phyloP scores from a whole-genome alignment of 2,888 invertebrate species.

The Calliphora vomitoria region DNA sequence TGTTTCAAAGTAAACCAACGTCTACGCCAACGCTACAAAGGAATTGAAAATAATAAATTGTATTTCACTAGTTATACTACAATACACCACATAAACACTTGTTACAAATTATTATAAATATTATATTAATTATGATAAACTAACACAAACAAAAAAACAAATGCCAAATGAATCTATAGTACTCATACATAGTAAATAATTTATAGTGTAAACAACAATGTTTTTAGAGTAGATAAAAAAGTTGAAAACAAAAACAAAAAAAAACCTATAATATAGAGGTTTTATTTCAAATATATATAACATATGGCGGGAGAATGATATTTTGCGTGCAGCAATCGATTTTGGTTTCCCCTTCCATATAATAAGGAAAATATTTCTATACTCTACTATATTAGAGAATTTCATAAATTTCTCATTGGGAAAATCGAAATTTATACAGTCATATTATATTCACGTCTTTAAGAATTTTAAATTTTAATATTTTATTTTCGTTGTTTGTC shows the following conservation, averaged over 20 bases:
- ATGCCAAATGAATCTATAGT: background rate
- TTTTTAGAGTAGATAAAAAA: slow-evolving; percentile 41
- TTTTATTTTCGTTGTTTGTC: too few relatives aligned
- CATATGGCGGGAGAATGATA: slow-evolving; percentile 33
- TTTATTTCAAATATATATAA: slow-evolving; percentile 33
- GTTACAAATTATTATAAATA: slow-evolving; percentile 26
- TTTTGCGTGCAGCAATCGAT: slow-evolving; percentile 34
- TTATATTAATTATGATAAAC: slow-evolving; percentile 57
- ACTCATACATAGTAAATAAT: slow-evolving; percentile 7
- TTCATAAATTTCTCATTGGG: background rate
- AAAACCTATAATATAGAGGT: slow-evolving; percentile 18
- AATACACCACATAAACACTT: slow-evolving; percentile 28
- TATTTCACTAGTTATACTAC: slow-evolving; percentile 13
- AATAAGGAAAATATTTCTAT: background rate
- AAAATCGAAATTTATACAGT: background rate
- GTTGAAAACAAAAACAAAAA: slow-evolving; percentile 5
- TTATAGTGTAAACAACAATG: slow-evolving; percentile 46
- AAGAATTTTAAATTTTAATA: background rate
- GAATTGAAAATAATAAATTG: slow-evolving; percentile 68
- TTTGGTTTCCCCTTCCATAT: background rate
- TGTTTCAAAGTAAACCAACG: slow-evolving; percentile 97
- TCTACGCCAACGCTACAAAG: slow-evolving; percentile 94
- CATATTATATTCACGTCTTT: background rate
- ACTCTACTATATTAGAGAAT: background rate
- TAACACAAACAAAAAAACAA: slow-evolving; percentile 13